Conservation (phyloP, 2,797 vertebrate species). For the Rhincodon typus region DNA sequence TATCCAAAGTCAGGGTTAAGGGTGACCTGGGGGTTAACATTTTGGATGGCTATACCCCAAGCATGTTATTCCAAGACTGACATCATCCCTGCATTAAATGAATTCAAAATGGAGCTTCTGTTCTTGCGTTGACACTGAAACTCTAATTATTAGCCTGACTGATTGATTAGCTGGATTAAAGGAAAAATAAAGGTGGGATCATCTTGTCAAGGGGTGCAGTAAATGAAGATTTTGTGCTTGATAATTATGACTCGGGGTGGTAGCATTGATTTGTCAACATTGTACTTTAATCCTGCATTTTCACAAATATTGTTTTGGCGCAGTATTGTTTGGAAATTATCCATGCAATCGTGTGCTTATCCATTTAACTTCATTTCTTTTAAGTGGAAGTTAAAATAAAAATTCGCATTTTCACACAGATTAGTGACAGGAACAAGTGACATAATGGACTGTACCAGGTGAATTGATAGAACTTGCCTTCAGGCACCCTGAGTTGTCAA, state of each 20-base stretch:
- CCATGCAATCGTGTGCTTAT: neutral
- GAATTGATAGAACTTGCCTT: constrained; percentile 29
- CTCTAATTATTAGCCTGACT: constrained; percentile 70
- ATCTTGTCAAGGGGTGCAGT: neutral
- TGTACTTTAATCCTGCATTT: neutral
- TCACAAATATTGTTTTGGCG: constrained; percentile 11
- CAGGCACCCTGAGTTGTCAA: constrained; percentile 24
- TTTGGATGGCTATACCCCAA: neutral
- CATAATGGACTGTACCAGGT: constrained; percentile 24
- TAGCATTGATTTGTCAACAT: neutral
- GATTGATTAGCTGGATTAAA: constrained; percentile 66
- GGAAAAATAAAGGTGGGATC: constrained; percentile 47
- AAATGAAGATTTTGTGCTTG: neutral
- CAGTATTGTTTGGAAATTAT: neutral
- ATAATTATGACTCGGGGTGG: neutral
- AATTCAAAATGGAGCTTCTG: constrained; percentile 35
- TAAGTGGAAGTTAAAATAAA: constrained; percentile 10
- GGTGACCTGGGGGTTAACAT: constrained; percentile 19
- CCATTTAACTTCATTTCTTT: neutral
- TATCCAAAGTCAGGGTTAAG: neutral
- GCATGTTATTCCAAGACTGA: constrained; percentile 13
- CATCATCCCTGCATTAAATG: neutral
- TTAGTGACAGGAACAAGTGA: constrained; percentile 17
- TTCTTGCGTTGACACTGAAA: constrained; percentile 71
- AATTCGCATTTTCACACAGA: constrained; percentile 18